phyloP scores from a whole-genome alignment of 2,797 vertebrate genomes.

The Orientallactaga sibirica region DNA sequence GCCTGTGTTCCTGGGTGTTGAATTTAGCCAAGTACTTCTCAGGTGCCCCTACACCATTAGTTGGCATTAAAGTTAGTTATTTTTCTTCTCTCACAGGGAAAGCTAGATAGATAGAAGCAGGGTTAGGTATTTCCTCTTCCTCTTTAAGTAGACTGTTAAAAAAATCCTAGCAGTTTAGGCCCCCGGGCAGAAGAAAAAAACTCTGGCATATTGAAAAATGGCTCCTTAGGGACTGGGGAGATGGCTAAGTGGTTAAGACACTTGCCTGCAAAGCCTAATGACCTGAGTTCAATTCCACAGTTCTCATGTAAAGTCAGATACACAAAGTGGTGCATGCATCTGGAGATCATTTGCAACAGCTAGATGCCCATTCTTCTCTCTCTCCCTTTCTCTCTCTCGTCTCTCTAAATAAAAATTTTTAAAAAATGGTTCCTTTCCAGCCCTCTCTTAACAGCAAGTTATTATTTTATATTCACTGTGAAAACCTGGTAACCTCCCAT shows the following conservation, averaged over 20 bases:
- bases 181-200: neutral
- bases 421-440: too few relatives aligned
- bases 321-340: too few relatives aligned
- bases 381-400: too few relatives aligned
- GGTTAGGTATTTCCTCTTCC: neutral
- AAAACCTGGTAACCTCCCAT: neutral
- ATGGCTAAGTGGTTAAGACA: too few relatives aligned
- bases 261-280: too few relatives aligned
- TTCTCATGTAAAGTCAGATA: neutral
- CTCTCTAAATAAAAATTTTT: too few relatives aligned
- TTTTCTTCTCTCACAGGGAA: neutral
- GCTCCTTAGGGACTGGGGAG: neutral
- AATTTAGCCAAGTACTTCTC: neutral
- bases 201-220: neutral
- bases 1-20: neutral
- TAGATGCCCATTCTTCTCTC: too few relatives aligned
- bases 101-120: too few relatives aligned
- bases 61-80: neutral
- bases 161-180: neutral
- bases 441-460: neutral
- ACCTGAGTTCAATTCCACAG: too few relatives aligned
- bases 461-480: neutral
- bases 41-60: too few relatives aligned
- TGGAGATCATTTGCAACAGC: too few relatives aligned
- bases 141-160: neutral